A percentile compares a stretch with the other conserved stretches of the same genome.
These are phyloP conservation scores for Vireo griseus DNA, from an alignment of 2,797 vertebrate species.

Conservation along the genomic window DNA sequence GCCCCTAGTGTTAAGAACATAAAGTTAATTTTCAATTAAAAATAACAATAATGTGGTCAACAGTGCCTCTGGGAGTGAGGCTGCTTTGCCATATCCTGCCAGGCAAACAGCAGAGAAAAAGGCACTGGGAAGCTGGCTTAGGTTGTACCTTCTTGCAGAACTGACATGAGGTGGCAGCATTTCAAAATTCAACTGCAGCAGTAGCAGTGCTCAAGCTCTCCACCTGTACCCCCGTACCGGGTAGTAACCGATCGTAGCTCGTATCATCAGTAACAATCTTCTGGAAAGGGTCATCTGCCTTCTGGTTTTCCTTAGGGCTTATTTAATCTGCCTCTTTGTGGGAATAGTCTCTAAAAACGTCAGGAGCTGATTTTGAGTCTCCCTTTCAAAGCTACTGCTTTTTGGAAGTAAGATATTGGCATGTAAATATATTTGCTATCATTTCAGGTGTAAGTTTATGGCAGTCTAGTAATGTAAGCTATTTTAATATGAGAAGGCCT, in stretches of 20 bases:
- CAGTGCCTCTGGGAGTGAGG: background rate
- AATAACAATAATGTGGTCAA: background rate
- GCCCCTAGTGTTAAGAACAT: fast-evolving
- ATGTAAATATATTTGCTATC: background rate
- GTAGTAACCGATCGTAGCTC: background rate
- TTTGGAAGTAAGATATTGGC: background rate
- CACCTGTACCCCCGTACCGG: background rate
- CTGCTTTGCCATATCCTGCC: background rate
- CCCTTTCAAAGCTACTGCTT: background rate
- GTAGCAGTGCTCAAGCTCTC: background rate
- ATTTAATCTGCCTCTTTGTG: background rate
- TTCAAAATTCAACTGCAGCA: background rate
- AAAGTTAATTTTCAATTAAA: background rate
- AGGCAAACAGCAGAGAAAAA: background rate
- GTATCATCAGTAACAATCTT: background rate
- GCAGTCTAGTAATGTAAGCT: background rate
- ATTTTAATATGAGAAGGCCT: background rate
- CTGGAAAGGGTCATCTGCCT: background rate
- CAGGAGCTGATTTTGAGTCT: background rate
- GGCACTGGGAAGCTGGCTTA: background rate
- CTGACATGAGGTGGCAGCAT: background rate
- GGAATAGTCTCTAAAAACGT: background rate
- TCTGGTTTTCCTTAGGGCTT: background rate
- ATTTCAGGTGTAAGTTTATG: background rate
- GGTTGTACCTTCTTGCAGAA: background rate